Percentiles rank a stretch among this genome's conserved stretches.
These are phyloP conservation scores for Stigmatopora argus DNA, from an alignment of 2,113 vertebrate species.

Conservation along the genomic window DNA sequence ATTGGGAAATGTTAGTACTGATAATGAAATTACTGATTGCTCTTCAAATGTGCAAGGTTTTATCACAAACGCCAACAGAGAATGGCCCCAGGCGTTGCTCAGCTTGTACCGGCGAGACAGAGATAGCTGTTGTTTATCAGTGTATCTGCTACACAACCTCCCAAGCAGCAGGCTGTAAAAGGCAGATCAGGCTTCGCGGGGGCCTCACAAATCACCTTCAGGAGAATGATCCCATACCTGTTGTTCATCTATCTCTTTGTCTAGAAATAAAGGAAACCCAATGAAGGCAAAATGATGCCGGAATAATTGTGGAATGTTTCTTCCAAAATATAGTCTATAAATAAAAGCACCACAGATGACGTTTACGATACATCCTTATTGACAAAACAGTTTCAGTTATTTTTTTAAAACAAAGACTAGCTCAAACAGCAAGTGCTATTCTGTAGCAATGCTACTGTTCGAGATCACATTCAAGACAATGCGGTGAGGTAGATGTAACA, in stretches of 20 bases:
- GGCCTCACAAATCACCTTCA: slow-evolving; percentile 24
- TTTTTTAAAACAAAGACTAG: neutral
- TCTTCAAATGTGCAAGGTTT: slow-evolving; percentile 14
- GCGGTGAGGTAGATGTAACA: slow-evolving; percentile 66
- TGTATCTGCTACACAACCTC: slow-evolving; percentile 36
- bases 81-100: slow-evolving; percentile 15
- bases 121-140: slow-evolving; percentile 33
- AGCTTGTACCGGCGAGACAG: slow-evolving; percentile 11
- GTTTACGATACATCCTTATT: neutral
- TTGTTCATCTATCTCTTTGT: slow-evolving; percentile 19
- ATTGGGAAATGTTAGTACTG: slow-evolving; percentile 1
- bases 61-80: neutral
- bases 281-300: neutral
- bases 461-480: slow-evolving; percentile 25
- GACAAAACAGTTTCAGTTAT: neutral
- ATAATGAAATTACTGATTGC: neutral
- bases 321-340: slow-evolving; percentile 7
- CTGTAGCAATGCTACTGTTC: neutral
- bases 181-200: slow-evolving; percentile 4
- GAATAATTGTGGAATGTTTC: slow-evolving; percentile 49
- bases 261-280: neutral
- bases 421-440: slow-evolving; percentile 11
- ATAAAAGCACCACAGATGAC: neutral
- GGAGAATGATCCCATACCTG: slow-evolving; percentile 27
- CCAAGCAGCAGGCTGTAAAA: slow-evolving; percentile 30